Evolutionary conservation across 2,113 vertebrate species (phyloP).

Genomic region (Smithornis capensis): DNA sequence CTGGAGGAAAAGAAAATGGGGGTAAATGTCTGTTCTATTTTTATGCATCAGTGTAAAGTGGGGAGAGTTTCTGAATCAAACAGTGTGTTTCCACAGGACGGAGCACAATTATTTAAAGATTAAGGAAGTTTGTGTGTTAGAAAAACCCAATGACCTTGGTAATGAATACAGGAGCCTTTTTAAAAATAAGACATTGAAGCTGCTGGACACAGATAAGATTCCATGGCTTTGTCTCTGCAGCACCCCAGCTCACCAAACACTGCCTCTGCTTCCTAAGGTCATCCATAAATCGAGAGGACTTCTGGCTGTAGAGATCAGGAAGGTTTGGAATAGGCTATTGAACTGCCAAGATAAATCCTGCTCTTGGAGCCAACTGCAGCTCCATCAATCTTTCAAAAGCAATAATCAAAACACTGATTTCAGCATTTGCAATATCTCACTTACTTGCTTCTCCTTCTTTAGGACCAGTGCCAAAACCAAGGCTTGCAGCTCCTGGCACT

Average conservation of each 20-base stretch:
- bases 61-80: not conserved
- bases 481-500: not conserved
- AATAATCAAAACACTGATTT: not conserved
- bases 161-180: not conserved
- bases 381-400: not conserved
- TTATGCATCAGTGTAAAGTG: not conserved
- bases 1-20: not conserved
- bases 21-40: not conserved
- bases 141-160: not conserved
- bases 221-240: not conserved
- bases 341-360: conserved; percentile 10
- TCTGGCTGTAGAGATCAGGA: not conserved
- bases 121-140: not conserved
- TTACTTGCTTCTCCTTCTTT: not conserved
- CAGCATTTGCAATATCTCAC: not conserved
- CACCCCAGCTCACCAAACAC: not conserved
- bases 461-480: not conserved
- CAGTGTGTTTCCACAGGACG: not conserved
- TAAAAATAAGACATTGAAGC: not conserved
- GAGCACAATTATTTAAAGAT: not conserved
- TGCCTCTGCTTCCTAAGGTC: not conserved
- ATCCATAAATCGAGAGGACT: conserved; percentile 5
- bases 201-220: conserved; percentile 7
- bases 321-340: not conserved
- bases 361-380: conserved; percentile 3